Conservation (phyloP, 2,888 invertebrate species). For the Caenorhabditis plicata region DNA sequence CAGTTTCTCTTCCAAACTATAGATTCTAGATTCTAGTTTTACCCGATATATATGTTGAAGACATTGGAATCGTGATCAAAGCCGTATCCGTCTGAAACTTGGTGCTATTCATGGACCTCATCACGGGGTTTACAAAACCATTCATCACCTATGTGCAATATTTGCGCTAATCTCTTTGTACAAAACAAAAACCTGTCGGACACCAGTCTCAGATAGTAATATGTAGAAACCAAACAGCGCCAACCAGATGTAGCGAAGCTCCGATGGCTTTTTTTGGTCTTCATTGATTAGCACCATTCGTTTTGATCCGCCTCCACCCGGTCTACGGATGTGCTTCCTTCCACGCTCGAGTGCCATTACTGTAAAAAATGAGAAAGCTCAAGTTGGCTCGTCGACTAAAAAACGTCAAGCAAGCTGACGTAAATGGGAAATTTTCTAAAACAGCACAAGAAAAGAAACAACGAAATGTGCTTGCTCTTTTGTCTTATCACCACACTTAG, state of each 20-base stretch:
- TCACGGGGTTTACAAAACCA: slow-evolving; percentile 38
- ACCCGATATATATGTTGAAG: slow-evolving; percentile 40
- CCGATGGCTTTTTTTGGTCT: slow-evolving; percentile 14
- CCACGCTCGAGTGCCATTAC: slow-evolving; percentile 26
- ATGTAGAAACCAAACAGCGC: slow-evolving; percentile 41
- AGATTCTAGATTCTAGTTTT: not conserved
- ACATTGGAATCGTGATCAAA: slow-evolving; percentile 40
- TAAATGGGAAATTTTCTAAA: no score
- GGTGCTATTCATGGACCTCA: slow-evolving; percentile 33
- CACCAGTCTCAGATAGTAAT: slow-evolving; percentile 43
- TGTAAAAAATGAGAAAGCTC: no score
- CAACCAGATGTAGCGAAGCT: slow-evolving; percentile 30
- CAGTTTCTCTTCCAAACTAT: not conserved
- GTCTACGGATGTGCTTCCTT: slow-evolving; percentile 11
- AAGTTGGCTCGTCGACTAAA: no score
- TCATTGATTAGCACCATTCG: slow-evolving; percentile 13
- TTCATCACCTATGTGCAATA: slow-evolving; percentile 54
- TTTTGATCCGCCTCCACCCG: slow-evolving; percentile 4
- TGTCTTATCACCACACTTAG: no score
- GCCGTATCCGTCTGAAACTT: slow-evolving; percentile 39
- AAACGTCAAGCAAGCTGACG: no score
- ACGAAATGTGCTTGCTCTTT: no score
- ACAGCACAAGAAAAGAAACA: no score
- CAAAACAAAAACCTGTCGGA: slow-evolving; percentile 49
- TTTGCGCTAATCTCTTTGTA: no score